Percentiles rank a stretch among this genome's conserved stretches.
These are phyloP conservation scores for Syrphus vitripennis DNA, from an alignment of 2,888 invertebrate genomes.

Conservation along the genomic window DNA sequence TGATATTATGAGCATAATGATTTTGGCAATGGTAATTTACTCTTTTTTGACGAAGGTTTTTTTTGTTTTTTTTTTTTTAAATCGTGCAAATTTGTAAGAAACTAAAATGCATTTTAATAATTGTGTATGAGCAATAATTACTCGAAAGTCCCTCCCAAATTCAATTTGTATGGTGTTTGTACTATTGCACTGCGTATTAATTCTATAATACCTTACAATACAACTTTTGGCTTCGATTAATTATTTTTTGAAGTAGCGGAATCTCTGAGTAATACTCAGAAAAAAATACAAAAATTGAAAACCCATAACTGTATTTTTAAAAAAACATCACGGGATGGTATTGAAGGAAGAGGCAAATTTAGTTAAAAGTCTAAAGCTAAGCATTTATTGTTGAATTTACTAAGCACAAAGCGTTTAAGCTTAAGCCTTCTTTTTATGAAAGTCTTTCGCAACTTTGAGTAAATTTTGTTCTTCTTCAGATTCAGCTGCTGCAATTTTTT, in stretches of 20 bases:
- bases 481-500: conserved; percentile 19
- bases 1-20: not conserved
- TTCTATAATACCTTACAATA: too few species aligned
- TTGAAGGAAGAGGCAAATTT: conserved; percentile 33
- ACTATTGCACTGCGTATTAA: too few species aligned
- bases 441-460: not conserved
- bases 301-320: conserved; percentile 18
- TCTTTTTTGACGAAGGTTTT: not conserved
- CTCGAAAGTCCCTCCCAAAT: too few species aligned
- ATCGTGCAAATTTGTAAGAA: not conserved
- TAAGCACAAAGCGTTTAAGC: not conserved
- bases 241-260: too few species aligned
- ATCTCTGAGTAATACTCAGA: too few species aligned
- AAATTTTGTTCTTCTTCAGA: not conserved
- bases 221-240: too few species aligned
- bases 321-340: conserved; percentile 26
- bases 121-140: too few species aligned
- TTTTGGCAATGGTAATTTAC: conserved; percentile 30
- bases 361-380: conserved; percentile 38
- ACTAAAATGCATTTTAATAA: too few species aligned
- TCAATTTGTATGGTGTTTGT: too few species aligned
- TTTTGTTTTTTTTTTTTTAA: not conserved
- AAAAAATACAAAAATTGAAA: conserved; percentile 35
- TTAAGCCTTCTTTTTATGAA: too few species aligned
- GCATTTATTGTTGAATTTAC: conserved; percentile 16